Conservation (phyloP, 2,113 vertebrate species). For the Paracanthobrama guichenoti region DNA sequence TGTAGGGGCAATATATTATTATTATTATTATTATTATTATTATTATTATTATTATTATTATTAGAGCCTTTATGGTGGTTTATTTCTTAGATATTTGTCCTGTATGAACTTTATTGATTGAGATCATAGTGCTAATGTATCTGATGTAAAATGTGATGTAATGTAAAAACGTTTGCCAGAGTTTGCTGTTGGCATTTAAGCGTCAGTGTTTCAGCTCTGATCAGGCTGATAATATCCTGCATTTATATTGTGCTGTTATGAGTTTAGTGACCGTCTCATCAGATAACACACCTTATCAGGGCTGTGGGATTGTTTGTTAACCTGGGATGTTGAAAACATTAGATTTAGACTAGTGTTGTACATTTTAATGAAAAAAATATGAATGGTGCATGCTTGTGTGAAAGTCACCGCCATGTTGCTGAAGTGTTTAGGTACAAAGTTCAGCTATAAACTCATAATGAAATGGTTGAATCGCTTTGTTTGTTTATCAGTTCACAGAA, state of each 20-base stretch:
- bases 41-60: too few species aligned
- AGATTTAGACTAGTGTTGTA: not conserved
- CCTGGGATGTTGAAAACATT: not conserved
- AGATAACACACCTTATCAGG: not conserved
- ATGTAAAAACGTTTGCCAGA: not conserved
- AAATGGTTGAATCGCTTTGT: not conserved
- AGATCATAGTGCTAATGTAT: not conserved
- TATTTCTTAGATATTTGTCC: not conserved
- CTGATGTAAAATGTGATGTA: too few species aligned
- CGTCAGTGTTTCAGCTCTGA: not conserved
- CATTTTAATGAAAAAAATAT: not conserved
- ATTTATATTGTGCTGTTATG: not conserved
- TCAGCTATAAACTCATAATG: not conserved
- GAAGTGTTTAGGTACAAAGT: not conserved
- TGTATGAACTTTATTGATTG: not conserved
- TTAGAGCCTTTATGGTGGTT: not conserved
- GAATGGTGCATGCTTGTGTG: not conserved
- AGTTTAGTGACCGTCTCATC: not conserved
- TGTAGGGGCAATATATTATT: too few species aligned
- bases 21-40: too few species aligned
- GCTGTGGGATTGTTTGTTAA: not conserved
- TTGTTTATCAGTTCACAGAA: not conserved
- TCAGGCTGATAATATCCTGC: not conserved
- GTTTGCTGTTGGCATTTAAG: not conserved
- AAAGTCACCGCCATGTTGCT: not conserved